Conservation (phyloP, 1,140 invertebrate genomes). For the Ips nitidus region DNA sequence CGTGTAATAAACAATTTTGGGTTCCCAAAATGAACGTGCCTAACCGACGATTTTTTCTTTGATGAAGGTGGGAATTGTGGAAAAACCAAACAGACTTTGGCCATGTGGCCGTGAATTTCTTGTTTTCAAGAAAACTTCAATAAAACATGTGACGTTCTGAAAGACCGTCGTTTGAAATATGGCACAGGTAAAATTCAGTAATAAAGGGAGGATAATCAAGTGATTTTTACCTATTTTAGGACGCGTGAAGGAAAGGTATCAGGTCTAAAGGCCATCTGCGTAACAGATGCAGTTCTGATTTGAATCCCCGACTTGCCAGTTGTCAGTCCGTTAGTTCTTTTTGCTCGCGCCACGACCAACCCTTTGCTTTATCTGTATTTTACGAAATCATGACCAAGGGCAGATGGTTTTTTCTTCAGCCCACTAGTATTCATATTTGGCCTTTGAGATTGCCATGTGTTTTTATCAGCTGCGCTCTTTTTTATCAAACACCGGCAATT, state of each 20-base stretch:
- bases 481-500: neutral
- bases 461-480: conserved; percentile 45
- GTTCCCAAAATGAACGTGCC: neutral
- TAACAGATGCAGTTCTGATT: conserved; percentile 50
- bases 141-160: conserved; percentile 37
- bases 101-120: conserved; percentile 16
- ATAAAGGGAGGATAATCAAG: conserved; percentile 40
- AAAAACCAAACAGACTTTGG: conserved; percentile 17
- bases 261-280: conserved; percentile 46
- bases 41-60: neutral
- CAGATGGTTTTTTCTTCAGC: conserved; percentile 45
- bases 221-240: conserved; percentile 41
- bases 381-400: conserved; percentile 49
- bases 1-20: neutral
- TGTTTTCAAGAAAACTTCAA: conserved; percentile 21
- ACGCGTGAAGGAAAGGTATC: conserved; percentile 41
- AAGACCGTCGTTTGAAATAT: conserved; percentile 39
- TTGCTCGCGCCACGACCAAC: conserved; percentile 40
- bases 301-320: conserved; percentile 45
- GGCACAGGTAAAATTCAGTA: conserved; percentile 38
- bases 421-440: conserved; percentile 33
- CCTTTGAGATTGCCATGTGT: conserved; percentile 46
- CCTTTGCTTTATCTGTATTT: conserved; percentile 48
- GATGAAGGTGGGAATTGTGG: neutral
- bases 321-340: conserved; percentile 45